Evolutionary conservation across 2,888 invertebrate species (phyloP).

Genomic region (Apoderus coryli): DNA sequence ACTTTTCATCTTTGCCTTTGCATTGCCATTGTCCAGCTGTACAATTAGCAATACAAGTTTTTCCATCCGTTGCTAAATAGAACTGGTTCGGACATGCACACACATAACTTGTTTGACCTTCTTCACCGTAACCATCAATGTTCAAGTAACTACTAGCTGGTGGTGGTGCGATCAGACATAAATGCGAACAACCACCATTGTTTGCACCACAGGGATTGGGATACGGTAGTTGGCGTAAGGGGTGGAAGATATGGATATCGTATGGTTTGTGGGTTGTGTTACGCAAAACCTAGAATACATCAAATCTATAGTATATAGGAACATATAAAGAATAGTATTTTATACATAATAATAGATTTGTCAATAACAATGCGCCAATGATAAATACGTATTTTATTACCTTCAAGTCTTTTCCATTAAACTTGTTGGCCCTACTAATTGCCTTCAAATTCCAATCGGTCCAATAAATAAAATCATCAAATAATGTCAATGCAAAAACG

Average conservation of each 20-base stretch:
- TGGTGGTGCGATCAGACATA: slow-evolving; percentile 82
- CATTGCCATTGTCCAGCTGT: slow-evolving; percentile 76
- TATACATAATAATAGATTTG: no score
- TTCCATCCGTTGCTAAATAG: slow-evolving; percentile 61
- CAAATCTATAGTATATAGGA: no score
- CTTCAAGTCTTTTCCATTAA: slow-evolving; percentile 60
- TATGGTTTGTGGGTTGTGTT: slow-evolving; percentile 93
- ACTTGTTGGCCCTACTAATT: slow-evolving; percentile 83
- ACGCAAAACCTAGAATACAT: slow-evolving; percentile 47
- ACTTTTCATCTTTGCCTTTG: slow-evolving; percentile 52
- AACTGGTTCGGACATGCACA: slow-evolving; percentile 96
- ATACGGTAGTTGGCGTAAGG: slow-evolving; percentile 75
- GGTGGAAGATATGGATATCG: slow-evolving; percentile 86
- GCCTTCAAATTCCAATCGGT: slow-evolving; percentile 97
- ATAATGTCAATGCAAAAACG: slow-evolving; percentile 85
- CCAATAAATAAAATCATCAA: slow-evolving; percentile 92
- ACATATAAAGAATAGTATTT: no score
- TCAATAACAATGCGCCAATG: no score
- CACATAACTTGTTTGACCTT: slow-evolving; percentile 54
- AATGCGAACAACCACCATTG: slow-evolving; percentile 93
- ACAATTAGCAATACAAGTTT: slow-evolving; percentile 89
- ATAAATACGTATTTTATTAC: no score
- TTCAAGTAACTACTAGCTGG: slow-evolving; percentile 60
- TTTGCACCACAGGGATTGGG: slow-evolving; percentile 80
- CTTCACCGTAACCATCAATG: slow-evolving; percentile 65